A percentile compares a stretch with the other conserved stretches of the same genome.
These are phyloP conservation scores for Holotrichia oblita DNA, from an alignment of 1,140 invertebrate genomes.

Conservation along the genomic window DNA sequence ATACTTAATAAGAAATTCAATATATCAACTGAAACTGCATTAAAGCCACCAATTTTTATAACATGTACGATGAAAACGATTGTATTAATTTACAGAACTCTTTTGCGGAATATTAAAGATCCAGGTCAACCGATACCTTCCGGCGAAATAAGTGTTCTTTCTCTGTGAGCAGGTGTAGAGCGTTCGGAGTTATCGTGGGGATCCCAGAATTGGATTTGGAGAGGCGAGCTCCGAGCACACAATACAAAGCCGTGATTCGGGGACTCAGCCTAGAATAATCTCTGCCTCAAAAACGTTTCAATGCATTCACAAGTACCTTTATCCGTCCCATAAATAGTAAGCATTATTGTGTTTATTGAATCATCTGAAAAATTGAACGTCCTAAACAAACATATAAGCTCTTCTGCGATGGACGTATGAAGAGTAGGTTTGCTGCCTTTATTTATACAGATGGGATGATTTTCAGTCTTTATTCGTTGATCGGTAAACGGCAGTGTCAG, in stretches of 20 bases:
- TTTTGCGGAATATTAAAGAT: conserved; percentile 1
- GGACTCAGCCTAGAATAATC: conserved; percentile 46
- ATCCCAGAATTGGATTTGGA: conserved; percentile 40
- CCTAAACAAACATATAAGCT: conserved; percentile 51
- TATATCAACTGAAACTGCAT: no score
- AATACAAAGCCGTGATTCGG: conserved; percentile 39
- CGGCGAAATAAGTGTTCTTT: conserved; percentile 25
- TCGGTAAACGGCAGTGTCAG: conserved; percentile 31
- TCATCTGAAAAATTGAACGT: conserved; percentile 52
- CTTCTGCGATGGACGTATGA: conserved; percentile 39
- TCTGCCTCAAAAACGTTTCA: conserved; percentile 43
- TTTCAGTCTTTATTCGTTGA: conserved; percentile 36
- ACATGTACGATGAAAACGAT: not conserved
- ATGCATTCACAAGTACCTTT: conserved; percentile 51
- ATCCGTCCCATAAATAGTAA: conserved; percentile 50
- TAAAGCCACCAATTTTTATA: no score
- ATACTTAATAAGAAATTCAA: no score
- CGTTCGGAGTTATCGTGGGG: conserved; percentile 20
- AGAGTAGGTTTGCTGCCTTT: conserved; percentile 39
- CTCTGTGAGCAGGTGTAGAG: conserved; percentile 33
- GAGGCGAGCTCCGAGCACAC: conserved; percentile 27
- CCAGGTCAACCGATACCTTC: conserved; percentile 24
- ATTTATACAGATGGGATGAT: conserved; percentile 49
- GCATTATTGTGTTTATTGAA: conserved; percentile 51
- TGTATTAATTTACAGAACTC: conserved; percentile 11